These are phyloP conservation scores for Limnephilus lunatus DNA, from an alignment of 2,888 invertebrate species.

Conservation along the genomic window DNA sequence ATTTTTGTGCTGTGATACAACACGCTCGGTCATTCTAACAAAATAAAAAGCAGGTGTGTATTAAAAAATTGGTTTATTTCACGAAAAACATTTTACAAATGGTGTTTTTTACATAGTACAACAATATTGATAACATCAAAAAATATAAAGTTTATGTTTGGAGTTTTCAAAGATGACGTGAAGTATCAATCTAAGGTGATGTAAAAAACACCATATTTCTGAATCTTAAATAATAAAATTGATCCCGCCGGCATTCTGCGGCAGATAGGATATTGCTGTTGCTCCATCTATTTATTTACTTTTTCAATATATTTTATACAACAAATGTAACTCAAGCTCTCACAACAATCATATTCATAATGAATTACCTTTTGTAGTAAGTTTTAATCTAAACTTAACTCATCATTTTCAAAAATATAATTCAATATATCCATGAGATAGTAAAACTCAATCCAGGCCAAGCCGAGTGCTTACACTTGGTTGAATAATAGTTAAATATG, in stretches of 20 bases:
- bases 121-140: slow-evolving; percentile 15
- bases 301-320: background rate
- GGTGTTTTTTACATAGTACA: slow-evolving; percentile 7
- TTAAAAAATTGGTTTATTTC: slow-evolving; percentile 17
- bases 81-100: slow-evolving; percentile 21
- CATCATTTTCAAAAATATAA: background rate
- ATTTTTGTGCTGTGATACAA: too few species aligned
- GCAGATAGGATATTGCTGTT: background rate
- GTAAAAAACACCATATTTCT: background rate
- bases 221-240: background rate
- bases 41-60: background rate
- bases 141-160: background rate
- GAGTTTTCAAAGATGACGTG: background rate
- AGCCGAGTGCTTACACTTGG: background rate
- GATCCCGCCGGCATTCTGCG: background rate
- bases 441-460: background rate
- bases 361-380: background rate
- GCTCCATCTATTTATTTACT: background rate
- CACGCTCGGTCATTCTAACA: too few species aligned
- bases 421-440: background rate
- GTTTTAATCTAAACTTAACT: background rate
- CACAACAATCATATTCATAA: background rate
- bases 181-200: background rate
- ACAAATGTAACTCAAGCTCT: slow-evolving; percentile 2
- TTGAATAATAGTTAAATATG: background rate